phyloP scores from a whole-genome alignment of 1,140 invertebrate genomes.

The Leptinotarsa texana region DNA sequence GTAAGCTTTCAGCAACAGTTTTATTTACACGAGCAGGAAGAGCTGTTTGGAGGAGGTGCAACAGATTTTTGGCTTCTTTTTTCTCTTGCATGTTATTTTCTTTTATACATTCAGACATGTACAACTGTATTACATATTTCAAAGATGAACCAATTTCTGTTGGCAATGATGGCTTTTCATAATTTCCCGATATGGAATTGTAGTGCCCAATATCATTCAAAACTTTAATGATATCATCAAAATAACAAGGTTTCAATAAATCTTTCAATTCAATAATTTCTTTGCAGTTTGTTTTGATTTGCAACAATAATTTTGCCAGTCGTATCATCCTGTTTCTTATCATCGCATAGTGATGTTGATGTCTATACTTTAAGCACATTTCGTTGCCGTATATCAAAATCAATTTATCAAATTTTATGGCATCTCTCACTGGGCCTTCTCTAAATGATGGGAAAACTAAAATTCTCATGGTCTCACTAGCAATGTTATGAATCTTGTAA shows the following conservation, averaged over 20 bases:
- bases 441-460: too few relatives aligned
- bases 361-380: neutral
- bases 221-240: neutral
- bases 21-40: neutral
- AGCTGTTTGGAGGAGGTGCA: neutral
- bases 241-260: neutral
- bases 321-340: neutral
- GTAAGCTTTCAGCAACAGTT: neutral
- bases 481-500: neutral
- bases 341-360: neutral
- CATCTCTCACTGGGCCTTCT: too few relatives aligned
- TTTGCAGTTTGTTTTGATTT: neutral
- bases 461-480: neutral
- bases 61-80: slow-evolving; percentile 1
- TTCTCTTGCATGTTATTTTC: neutral
- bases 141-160: neutral
- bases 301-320: neutral
- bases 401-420: neutral
- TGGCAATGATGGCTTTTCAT: neutral
- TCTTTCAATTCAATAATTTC: neutral
- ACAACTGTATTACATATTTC: neutral
- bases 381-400: neutral
- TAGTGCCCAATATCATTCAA: neutral
- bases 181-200: neutral
- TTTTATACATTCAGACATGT: slow-evolving; percentile 3